Evolutionary conservation across 1,140 invertebrate species (phyloP).

Genomic region (Homarus americanus): DNA sequence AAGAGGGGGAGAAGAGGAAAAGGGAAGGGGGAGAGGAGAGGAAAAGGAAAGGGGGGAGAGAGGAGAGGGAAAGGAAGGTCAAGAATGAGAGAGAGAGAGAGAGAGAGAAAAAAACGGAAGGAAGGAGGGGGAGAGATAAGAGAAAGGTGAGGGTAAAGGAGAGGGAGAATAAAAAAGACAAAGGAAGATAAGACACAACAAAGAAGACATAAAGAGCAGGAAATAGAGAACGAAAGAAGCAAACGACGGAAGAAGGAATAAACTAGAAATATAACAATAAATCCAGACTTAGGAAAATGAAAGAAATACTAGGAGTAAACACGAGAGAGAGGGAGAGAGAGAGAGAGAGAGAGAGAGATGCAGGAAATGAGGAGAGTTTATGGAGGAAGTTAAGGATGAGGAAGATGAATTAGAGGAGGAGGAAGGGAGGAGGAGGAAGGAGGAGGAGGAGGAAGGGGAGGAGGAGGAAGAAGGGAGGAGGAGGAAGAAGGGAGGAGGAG

Average conservation of each 20-base stretch:
- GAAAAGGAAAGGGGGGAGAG: background rate
- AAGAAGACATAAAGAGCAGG: background rate
- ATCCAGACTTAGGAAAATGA: too few species aligned
- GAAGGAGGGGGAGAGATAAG: background rate
- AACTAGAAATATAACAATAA: background rate
- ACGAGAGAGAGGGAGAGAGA: constrained; percentile 15
- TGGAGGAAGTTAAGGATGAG: background rate
- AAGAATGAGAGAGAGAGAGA: constrained; percentile 10
- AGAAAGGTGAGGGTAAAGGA: constrained; percentile 2
- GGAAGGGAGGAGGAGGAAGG: background rate
- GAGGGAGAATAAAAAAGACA: background rate
- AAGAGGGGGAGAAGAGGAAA: background rate
- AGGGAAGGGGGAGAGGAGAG: too few species aligned
- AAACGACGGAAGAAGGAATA: background rate
- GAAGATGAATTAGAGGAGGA: background rate
- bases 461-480: constrained; percentile 17
- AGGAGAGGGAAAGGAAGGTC: background rate
- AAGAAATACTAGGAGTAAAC: too few species aligned
- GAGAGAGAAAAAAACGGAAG: background rate
- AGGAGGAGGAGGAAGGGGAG: constrained; percentile 19
- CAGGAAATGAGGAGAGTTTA: background rate
- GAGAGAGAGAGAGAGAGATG: constrained; percentile 29
- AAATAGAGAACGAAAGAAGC: background rate
- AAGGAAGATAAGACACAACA: too few species aligned
- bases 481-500: constrained; percentile 5